phyloP scores from a whole-genome alignment of 2,113 vertebrate genomes.

The Nestor notabilis region DNA sequence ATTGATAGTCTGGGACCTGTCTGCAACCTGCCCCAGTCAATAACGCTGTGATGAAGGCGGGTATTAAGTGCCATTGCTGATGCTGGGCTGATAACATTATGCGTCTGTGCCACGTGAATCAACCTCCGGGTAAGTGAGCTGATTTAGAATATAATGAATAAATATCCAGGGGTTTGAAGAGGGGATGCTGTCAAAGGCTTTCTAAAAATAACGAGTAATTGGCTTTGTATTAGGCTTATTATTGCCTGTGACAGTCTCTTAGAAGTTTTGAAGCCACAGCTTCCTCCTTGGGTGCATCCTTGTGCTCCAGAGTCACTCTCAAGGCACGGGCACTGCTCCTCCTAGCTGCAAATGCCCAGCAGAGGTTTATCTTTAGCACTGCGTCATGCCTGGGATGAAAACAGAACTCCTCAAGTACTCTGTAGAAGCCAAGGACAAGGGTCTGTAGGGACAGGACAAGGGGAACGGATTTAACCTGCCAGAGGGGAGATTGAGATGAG shows the following conservation, averaged over 20 bases:
- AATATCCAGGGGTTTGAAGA: background rate
- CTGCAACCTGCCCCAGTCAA: background rate
- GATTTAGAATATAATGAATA: background rate
- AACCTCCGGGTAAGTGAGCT: background rate
- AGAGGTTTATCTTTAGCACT: background rate
- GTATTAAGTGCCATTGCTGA: background rate
- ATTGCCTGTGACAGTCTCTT: background rate
- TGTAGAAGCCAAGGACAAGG: too few relatives aligned
- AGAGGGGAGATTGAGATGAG: too few relatives aligned
- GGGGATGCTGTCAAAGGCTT: constrained; percentile 30
- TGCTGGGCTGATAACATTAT: background rate
- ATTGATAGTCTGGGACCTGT: background rate
- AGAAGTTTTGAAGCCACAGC: background rate
- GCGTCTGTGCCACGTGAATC: background rate
- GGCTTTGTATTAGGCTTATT: background rate
- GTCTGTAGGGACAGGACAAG: too few relatives aligned
- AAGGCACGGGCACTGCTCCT: background rate
- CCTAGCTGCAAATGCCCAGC: background rate
- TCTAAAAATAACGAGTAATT: constrained; percentile 42
- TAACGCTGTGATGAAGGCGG: background rate
- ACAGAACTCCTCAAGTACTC: background rate
- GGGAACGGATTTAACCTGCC: too few relatives aligned
- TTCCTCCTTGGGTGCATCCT: background rate
- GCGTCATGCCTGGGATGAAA: background rate
- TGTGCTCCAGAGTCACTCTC: background rate